Percentiles rank a stretch among this genome's conserved stretches.
These are phyloP conservation scores for Simalia tracyae DNA, from an alignment of 2,797 vertebrate genomes.

Conservation along the genomic window DNA sequence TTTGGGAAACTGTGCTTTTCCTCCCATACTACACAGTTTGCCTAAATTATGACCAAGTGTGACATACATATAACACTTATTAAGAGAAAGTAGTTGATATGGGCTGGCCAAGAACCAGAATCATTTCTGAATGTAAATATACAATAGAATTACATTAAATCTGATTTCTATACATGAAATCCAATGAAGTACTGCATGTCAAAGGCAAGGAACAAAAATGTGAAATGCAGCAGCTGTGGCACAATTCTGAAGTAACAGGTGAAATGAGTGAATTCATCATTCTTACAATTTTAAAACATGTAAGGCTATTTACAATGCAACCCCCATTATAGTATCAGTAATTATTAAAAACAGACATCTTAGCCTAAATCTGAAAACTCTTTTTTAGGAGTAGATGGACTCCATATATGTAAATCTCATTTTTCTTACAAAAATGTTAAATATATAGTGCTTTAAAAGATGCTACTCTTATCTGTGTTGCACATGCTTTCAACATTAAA, in stretches of 20 bases:
- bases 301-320: not conserved
- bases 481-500: not conserved
- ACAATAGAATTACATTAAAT: not conserved
- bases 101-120: constrained; percentile 14
- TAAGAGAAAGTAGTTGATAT: not conserved
- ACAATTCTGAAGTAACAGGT: not conserved
- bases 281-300: not conserved
- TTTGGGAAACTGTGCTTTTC: constrained; percentile 9
- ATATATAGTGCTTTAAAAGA: not conserved
- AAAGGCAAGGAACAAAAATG: not conserved
- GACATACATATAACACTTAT: not conserved
- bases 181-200: not conserved
- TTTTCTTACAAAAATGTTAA: not conserved
- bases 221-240: not conserved
- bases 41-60: constrained; percentile 22
- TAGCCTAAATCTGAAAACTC: constrained; percentile 30
- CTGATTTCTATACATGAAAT: not conserved
- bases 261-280: not conserved
- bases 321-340: not conserved
- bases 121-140: not conserved
- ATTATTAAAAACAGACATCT: constrained; percentile 10
- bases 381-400: constrained; percentile 17
- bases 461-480: not conserved
- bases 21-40: not conserved
- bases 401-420: not conserved